phyloP scores from a whole-genome alignment of 1,140 invertebrate genomes.

The Metopolophium dirhodum region DNA sequence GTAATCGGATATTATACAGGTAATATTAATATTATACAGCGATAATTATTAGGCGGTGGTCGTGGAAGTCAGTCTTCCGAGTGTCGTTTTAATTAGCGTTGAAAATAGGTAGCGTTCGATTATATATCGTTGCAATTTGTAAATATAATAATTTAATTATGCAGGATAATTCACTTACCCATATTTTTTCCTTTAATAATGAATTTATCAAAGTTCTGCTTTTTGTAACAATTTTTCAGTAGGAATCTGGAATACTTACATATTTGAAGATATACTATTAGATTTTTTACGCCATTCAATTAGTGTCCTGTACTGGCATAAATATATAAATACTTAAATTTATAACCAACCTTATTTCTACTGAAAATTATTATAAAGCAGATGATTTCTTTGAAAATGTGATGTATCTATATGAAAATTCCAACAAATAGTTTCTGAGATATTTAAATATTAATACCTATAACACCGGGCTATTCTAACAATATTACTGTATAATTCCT shows the following conservation, averaged over 20 bases:
- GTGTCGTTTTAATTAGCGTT: background rate
- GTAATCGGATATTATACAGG: background rate
- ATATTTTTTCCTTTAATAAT: background rate
- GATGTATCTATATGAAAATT: background rate
- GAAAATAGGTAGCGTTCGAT: background rate
- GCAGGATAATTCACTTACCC: background rate
- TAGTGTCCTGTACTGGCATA: background rate
- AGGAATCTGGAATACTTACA: background rate
- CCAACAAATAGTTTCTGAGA: background rate
- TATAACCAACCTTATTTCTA: background rate
- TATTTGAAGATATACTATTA: background rate
- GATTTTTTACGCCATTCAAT: background rate
- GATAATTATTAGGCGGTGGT: background rate
- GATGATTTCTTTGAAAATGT: background rate
- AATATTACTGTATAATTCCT: too few relatives aligned
- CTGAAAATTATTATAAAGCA: background rate
- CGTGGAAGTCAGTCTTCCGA: background rate
- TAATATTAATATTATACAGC: background rate
- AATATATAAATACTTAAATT: too few relatives aligned
- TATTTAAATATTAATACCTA: background rate
- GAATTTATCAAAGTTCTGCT: background rate
- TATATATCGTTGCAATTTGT: background rate
- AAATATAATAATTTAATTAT: background rate
- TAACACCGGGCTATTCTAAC: too few relatives aligned
- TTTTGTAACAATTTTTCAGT: background rate